A percentile compares a stretch with the other conserved stretches of the same genome.
Conservation (phyloP, 2,797 vertebrate species). For the Chanos chanos region DNA sequence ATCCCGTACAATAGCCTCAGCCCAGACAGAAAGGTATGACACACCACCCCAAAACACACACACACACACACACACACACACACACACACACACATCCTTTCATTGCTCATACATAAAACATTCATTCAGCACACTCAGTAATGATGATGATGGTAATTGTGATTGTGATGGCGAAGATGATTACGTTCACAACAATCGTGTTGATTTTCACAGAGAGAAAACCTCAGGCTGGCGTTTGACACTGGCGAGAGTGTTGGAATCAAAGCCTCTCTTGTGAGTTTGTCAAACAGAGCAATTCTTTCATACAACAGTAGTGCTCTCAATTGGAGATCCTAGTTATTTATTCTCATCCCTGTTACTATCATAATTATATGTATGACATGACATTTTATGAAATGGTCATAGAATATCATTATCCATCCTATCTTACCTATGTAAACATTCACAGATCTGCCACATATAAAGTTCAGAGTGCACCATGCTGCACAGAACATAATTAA, state of each 20-base stretch:
- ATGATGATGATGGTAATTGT: neutral
- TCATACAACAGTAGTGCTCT: neutral
- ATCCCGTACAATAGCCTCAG: conserved; percentile 70
- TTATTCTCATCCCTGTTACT: too few relatives aligned
- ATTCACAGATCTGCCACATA: too few relatives aligned
- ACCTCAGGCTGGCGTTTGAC: conserved; percentile 76
- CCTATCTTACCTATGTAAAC: too few relatives aligned
- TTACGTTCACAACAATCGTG: too few relatives aligned
- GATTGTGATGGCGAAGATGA: conserved; percentile 17
- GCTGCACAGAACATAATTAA: too few relatives aligned
- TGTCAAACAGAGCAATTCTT: neutral
- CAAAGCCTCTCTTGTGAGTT: conserved; percentile 66
- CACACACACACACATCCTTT: neutral
- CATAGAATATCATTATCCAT: too few relatives aligned
- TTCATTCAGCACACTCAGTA: neutral
- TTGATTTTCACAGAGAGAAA: conserved; percentile 64
- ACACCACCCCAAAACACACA: conserved; percentile 4
- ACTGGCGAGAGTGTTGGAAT: conserved; percentile 74
- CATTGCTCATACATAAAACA: neutral
- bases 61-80: conserved; percentile 8
- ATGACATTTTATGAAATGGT: too few relatives aligned
- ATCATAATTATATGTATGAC: conserved; percentile 3
- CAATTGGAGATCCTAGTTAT: neutral
- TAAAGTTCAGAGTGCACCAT: too few relatives aligned
- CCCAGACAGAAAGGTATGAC: conserved; percentile 70